phyloP scores from a whole-genome alignment of 2,113 vertebrate species.

The Chinchilla lanigera region DNA sequence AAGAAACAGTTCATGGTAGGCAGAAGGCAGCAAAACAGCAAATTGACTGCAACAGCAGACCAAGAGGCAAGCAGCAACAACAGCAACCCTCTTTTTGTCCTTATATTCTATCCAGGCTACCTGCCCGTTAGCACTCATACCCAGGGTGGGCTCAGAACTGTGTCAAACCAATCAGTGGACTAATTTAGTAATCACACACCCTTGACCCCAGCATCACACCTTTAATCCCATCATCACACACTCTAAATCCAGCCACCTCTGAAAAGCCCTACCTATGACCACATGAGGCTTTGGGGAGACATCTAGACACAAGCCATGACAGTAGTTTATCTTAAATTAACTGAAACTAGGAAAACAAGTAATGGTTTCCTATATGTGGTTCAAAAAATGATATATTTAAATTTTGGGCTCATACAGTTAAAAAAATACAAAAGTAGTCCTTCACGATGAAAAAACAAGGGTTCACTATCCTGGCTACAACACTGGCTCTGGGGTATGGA shows the following conservation, averaged over 20 bases:
- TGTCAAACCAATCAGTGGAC: not conserved
- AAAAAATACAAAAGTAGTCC: not conserved
- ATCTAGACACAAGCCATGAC: not conserved
- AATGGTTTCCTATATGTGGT: not conserved
- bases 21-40: not conserved
- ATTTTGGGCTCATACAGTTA: not conserved
- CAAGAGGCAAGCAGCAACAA: not conserved
- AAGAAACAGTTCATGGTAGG: not conserved
- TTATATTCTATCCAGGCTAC: not conserved
- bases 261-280: not conserved
- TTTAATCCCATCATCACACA: not conserved
- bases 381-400: not conserved
- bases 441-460: not conserved
- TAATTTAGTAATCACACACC: not conserved
- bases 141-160: not conserved
- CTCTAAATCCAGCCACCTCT: not conserved
- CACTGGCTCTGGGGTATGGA: not conserved
- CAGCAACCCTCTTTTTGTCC: not conserved
- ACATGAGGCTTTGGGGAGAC: not conserved
- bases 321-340: constrained; percentile 13
- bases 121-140: not conserved
- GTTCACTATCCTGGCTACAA: not conserved
- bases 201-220: not conserved
- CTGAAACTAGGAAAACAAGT: constrained; percentile 26
- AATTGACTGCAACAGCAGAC: not conserved